Conservation (phyloP, 30 jellyfish, hydroid and myxozoan genomes). For the Cassiopea xamachana region DNA sequence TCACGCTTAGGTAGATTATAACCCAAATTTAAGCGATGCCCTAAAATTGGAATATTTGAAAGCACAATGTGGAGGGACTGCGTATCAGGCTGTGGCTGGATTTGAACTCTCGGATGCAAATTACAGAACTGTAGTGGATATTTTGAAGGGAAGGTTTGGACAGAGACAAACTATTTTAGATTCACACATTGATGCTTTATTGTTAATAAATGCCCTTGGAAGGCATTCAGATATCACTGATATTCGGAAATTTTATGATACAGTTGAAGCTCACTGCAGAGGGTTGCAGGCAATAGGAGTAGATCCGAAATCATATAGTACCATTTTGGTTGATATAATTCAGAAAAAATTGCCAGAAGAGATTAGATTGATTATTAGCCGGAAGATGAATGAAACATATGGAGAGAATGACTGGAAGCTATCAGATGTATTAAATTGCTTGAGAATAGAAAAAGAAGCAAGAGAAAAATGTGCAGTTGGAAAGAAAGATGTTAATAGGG, state of each 20-base stretch:
- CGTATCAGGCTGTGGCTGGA: slow-evolving; percentile 28
- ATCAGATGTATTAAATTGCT: slow-evolving; percentile 10
- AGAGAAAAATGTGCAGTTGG: slow-evolving; percentile 28
- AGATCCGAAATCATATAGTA: slow-evolving; percentile 46
- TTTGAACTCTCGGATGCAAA: not conserved
- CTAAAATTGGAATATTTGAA: slow-evolving; percentile 7
- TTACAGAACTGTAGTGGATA: slow-evolving; percentile 1
- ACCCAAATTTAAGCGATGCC: slow-evolving; percentile 21
- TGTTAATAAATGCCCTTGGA: slow-evolving; percentile 14
- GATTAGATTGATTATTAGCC: slow-evolving; percentile 26
- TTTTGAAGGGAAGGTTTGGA: slow-evolving; percentile 15
- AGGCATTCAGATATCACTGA: slow-evolving; percentile 28
- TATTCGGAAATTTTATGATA: slow-evolving; percentile 11
- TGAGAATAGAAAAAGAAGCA: slow-evolving; percentile 29
- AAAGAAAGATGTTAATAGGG: slow-evolving; percentile 19
- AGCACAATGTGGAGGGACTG: slow-evolving; percentile 40
- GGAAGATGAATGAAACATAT: slow-evolving; percentile 4
- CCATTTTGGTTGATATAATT: slow-evolving; percentile 13
- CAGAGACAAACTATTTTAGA: not conserved
- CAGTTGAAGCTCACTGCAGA: slow-evolving; percentile 37
- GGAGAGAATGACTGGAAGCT: slow-evolving; percentile 53
- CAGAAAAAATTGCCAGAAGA: slow-evolving; percentile 41
- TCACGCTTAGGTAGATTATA: slow-evolving; percentile 21
- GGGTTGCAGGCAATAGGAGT: slow-evolving; percentile 38
- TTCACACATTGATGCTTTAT: not conserved